A percentile compares a stretch with the other conserved stretches of the same genome.
These are phyloP conservation scores for Lophotriccus pileatus DNA, from an alignment of 2,797 vertebrate genomes.

Conservation along the genomic window DNA sequence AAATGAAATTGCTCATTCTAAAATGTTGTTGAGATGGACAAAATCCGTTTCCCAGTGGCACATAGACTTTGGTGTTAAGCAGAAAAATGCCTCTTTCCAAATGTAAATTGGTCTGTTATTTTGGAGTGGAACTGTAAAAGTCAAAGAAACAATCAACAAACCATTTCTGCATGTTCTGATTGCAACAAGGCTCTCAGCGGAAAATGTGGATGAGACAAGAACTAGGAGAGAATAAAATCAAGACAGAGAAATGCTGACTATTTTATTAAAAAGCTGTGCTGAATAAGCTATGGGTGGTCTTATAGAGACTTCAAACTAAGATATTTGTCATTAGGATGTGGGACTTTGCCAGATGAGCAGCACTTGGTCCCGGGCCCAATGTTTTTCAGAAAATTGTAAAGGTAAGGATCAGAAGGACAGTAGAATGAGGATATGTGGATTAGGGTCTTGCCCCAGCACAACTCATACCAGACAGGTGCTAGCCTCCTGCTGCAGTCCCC, in stretches of 20 bases:
- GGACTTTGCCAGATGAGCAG: background rate
- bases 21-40: background rate
- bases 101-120: background rate
- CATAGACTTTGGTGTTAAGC: background rate
- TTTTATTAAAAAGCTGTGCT: background rate
- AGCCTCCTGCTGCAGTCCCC: background rate
- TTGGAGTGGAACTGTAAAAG: background rate
- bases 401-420: background rate
- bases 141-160: background rate
- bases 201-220: background rate
- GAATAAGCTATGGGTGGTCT: background rate
- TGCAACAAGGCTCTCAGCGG: background rate
- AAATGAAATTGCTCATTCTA: background rate
- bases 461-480: background rate
- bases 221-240: background rate
- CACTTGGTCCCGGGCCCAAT: rapidly evolving
- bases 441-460: background rate
- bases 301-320: background rate
- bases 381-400: background rate
- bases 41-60: background rate
- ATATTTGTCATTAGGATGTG: background rate
- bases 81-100: background rate
- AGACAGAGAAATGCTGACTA: background rate
- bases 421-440: background rate
- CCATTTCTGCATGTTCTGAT: background rate